phyloP scores from a whole-genome alignment of 1,140 invertebrate species.

The Drosophila oshimai region DNA sequence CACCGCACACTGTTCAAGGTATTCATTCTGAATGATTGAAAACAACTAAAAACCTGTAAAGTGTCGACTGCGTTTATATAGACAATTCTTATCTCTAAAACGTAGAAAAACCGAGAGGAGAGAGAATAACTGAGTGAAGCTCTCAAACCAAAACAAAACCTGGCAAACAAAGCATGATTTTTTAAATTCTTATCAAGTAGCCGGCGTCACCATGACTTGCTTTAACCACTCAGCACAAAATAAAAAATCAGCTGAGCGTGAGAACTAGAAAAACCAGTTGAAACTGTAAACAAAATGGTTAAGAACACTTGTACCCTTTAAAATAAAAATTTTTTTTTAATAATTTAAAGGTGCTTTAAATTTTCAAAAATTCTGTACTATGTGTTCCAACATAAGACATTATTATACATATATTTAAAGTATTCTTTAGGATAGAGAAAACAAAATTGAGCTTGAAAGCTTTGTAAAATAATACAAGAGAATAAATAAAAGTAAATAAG shows the following conservation, averaged over 20 bases:
- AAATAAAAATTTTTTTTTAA: no score
- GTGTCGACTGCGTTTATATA: constrained; percentile 2
- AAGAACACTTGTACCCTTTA: not conserved
- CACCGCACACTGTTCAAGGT: not conserved
- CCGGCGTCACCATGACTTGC: not conserved
- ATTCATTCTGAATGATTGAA: constrained; percentile 8
- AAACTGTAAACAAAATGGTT: not conserved
- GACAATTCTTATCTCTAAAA: constrained; percentile 7
- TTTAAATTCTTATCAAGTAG: constrained; percentile 7
- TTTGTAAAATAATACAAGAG: no score
- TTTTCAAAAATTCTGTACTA: no score
- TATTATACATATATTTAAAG: no score
- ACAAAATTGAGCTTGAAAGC: no score
- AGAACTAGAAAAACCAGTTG: not conserved
- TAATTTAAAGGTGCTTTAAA: no score
- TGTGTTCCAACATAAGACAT: no score
- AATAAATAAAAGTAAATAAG: no score
- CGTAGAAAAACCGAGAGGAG: not conserved
- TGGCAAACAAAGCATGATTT: constrained; percentile 1
- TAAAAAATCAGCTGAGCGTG: not conserved
- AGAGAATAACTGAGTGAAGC: not conserved
- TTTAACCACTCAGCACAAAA: not conserved
- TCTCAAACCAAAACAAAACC: constrained; percentile 24
- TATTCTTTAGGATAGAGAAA: no score
- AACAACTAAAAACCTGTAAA: constrained; percentile 2